Conservation (phyloP, 2,113 vertebrate genomes). For the Delphinapterus leucas region DNA sequence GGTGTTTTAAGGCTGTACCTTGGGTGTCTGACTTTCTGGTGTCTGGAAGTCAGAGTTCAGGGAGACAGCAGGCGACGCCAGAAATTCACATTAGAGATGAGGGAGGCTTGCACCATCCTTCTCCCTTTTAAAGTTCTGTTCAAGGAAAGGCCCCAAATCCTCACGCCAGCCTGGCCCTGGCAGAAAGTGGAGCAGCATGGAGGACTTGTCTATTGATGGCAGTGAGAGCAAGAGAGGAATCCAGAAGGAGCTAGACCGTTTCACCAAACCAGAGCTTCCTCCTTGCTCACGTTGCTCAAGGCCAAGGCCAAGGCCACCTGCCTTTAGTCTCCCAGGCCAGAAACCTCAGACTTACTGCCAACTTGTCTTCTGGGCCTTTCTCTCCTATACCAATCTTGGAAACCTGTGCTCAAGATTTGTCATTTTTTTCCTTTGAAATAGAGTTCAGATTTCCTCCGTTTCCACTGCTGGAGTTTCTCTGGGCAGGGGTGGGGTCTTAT, state of each 20-base stretch:
- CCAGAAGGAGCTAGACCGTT: not conserved
- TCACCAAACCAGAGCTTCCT: not conserved
- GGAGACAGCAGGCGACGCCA: not conserved
- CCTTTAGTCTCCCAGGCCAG: not conserved
- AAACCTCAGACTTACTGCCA: constrained; percentile 1
- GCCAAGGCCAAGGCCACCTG: not conserved
- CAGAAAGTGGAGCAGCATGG: not conserved
- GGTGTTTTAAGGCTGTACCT: not conserved
- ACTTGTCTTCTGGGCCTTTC: not conserved
- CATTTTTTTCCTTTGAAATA: not conserved
- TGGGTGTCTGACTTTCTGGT: not conserved
- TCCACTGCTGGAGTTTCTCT: constrained; percentile 8
- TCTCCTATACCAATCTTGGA: not conserved
- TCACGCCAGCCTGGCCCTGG: not conserved
- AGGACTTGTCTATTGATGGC: not conserved
- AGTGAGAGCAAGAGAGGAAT: not conserved
- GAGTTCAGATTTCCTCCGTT: constrained; percentile 1
- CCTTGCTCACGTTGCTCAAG: not conserved
- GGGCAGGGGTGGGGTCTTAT: not conserved
- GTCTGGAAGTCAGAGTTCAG: constrained; percentile 17
- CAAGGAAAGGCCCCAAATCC: not conserved
- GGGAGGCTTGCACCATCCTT: not conserved
- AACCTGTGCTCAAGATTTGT: not conserved
- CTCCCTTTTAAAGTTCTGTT: not conserved
- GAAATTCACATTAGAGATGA: not conserved